Evolutionary conservation across 2,888 invertebrate genomes (phyloP).

Genomic region (Schizaphis graminum): DNA sequence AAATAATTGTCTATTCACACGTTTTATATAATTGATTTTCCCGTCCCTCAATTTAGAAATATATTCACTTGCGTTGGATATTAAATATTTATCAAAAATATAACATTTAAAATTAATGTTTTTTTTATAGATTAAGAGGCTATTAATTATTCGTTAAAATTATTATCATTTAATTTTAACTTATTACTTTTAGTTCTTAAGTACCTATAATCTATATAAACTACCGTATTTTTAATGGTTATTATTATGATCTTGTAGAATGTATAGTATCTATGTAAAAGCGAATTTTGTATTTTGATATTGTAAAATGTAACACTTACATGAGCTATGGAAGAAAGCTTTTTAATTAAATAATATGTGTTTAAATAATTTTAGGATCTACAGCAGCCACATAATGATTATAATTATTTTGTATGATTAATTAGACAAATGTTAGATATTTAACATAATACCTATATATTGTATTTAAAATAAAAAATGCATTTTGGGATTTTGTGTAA

Average conservation of each 20-base stretch:
- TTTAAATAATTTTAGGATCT: background rate
- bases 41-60: background rate
- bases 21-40: background rate
- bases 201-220: background rate
- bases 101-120: background rate
- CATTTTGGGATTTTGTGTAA: background rate
- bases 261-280: background rate
- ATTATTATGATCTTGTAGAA: slow-evolving; percentile 13
- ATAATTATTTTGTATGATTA: background rate
- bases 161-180: background rate
- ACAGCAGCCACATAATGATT: background rate
- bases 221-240: background rate
- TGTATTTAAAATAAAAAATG: no score
- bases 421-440: background rate
- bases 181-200: background rate
- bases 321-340: background rate
- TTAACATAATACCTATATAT: no score
- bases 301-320: background rate
- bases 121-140: background rate
- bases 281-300: background rate
- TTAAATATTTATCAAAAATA: background rate
- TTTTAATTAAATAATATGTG: background rate
- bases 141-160: background rate
- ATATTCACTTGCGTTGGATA: background rate
- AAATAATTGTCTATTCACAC: background rate